These are phyloP conservation scores for Melolontha melolontha DNA, from an alignment of 2,888 invertebrate species.

Conservation along the genomic window DNA sequence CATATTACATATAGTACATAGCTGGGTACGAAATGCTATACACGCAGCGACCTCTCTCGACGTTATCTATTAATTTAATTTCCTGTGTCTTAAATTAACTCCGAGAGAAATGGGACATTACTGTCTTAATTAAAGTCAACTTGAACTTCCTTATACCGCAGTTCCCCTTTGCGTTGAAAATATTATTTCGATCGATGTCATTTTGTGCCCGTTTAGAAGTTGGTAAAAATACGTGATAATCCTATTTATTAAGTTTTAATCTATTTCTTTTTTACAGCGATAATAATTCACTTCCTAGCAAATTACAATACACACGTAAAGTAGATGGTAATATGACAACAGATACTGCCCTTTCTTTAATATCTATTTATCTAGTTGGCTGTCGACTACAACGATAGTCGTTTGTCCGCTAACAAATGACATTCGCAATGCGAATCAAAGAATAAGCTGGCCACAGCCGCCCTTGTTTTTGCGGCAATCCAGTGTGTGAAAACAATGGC, in stretches of 20 bases:
- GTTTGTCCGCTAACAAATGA: slow-evolving; percentile 63
- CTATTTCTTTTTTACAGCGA: no score
- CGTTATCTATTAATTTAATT: slow-evolving; percentile 48
- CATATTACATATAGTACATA: no score
- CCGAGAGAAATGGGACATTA: slow-evolving; percentile 47
- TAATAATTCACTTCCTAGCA: no score
- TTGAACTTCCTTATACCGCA: slow-evolving; percentile 42
- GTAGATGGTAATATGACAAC: no score
- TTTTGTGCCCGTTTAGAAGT: no score
- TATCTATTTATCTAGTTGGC: no score
- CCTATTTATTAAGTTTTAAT: no score
- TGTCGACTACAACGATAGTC: slow-evolving; percentile 55
- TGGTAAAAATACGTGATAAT: no score
- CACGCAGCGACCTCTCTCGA: slow-evolving; percentile 16
- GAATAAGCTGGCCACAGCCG: slow-evolving; percentile 61
- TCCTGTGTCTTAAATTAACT: slow-evolving; percentile 49
- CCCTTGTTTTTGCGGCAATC: slow-evolving; percentile 63
- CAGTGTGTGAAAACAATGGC: slow-evolving; percentile 67
- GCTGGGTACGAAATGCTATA: no score
- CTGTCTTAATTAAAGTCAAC: slow-evolving; percentile 49
- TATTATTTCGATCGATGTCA: background rate
- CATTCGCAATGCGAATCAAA: slow-evolving; percentile 63
- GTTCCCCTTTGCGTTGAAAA: background rate
- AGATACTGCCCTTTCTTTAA: no score
- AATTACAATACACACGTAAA: no score